These are phyloP conservation scores for Ispidina lecontei DNA, from an alignment of 2,797 vertebrate species.

Conservation along the genomic window DNA sequence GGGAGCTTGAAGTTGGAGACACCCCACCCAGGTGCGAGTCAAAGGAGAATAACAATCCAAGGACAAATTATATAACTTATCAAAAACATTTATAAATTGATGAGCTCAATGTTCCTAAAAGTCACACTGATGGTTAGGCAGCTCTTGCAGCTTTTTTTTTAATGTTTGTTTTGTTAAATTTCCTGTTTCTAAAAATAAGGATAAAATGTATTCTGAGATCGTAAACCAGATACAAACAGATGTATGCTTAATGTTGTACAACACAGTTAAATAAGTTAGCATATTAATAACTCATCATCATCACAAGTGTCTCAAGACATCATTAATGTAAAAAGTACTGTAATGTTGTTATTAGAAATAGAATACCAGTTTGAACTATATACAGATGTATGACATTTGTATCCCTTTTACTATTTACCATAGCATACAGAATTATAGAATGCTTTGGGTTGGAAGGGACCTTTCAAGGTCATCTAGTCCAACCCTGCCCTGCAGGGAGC, in stretches of 20 bases:
- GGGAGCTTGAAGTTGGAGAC: neutral
- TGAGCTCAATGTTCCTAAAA: neutral
- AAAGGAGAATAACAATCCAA: neutral
- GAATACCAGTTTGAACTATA: neutral
- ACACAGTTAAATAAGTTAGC: slow-evolving; percentile 22
- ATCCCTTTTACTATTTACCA: neutral
- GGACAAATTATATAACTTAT: neutral
- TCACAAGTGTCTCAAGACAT: neutral
- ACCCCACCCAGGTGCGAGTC: neutral
- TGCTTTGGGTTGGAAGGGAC: neutral
- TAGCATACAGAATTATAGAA: neutral
- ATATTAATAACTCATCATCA: slow-evolving; percentile 17
- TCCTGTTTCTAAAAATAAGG: slow-evolving; percentile 21
- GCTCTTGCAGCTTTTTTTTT: neutral
- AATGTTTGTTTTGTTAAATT: slow-evolving; percentile 5
- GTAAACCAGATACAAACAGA: neutral
- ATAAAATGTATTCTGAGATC: neutral
- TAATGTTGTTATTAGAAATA: neutral
- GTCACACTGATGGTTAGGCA: neutral
- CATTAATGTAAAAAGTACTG: slow-evolving; percentile 3
- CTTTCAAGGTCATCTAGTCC: neutral
- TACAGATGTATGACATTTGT: neutral
- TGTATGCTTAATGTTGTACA: slow-evolving; percentile 1
- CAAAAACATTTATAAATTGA: neutral
- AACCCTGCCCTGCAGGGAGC: neutral